phyloP scores from a whole-genome alignment of 1,140 invertebrate species.

The Drosophila santomea region DNA sequence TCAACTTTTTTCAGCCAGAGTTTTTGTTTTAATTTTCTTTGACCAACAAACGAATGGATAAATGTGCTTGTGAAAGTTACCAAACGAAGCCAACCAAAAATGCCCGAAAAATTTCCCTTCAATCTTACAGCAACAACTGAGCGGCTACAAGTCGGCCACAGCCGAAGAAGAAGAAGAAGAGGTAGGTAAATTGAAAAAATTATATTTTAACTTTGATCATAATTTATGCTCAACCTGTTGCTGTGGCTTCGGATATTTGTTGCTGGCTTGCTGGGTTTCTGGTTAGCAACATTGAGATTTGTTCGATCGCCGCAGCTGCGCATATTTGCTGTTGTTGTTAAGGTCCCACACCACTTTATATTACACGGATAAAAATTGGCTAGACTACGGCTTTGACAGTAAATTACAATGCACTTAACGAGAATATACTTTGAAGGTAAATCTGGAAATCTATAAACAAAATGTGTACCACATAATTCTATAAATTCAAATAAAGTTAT shows the following conservation, averaged over 20 bases:
- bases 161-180: slow-evolving; percentile 20
- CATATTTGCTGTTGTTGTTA: slow-evolving; percentile 41
- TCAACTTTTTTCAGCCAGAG: slow-evolving; percentile 11
- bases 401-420: too few relatives aligned
- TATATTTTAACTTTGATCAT: slow-evolving; percentile 55
- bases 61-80: slow-evolving; percentile 62
- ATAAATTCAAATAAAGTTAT: neutral
- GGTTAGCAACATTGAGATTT: slow-evolving; percentile 32
- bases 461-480: neutral
- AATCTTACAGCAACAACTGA: slow-evolving; percentile 11
- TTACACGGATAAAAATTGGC: slow-evolving; percentile 4
- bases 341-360: neutral
- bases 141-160: slow-evolving; percentile 55
- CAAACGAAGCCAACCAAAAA: slow-evolving; percentile 26
- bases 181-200: slow-evolving; percentile 43
- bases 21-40: slow-evolving; percentile 9
- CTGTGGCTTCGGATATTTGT: slow-evolving; percentile 22
- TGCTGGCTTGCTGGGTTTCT: slow-evolving; percentile 1
- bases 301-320: slow-evolving; percentile 52
- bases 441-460: neutral
- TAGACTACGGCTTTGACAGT: too few relatives aligned
- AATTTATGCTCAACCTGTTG: slow-evolving; percentile 70
- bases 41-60: slow-evolving; percentile 17
- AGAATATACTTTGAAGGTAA: too few relatives aligned
- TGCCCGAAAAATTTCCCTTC: slow-evolving; percentile 55